Evolutionary conservation across 1,140 invertebrate species (phyloP).

Genomic region (Eumeta japonica): DNA sequence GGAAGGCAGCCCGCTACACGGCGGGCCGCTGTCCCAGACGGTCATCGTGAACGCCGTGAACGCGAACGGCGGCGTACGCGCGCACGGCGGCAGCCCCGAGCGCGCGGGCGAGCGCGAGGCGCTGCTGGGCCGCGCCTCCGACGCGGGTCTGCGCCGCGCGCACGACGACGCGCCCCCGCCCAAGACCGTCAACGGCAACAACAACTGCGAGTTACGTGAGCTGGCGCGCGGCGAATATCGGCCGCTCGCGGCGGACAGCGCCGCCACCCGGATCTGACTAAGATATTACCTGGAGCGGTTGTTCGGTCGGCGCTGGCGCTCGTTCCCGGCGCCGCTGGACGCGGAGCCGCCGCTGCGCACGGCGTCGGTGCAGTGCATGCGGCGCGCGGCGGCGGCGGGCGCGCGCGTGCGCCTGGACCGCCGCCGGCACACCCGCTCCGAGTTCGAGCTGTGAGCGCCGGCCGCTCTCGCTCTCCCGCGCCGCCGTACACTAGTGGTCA

Average conservation of each 20-base stretch:
- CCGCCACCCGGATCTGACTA: constrained; percentile 63
- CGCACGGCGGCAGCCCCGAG: constrained; percentile 44
- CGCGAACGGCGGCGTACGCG: constrained; percentile 49
- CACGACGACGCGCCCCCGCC: constrained; percentile 54
- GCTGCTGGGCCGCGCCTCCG: constrained; percentile 51
- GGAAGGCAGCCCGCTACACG: constrained; percentile 48
- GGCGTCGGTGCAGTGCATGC: constrained; percentile 45
- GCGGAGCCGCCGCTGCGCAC: constrained; percentile 47
- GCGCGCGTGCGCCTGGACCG: constrained; percentile 40
- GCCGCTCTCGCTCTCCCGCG: constrained; percentile 6
- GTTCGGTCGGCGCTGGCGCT: constrained; percentile 60
- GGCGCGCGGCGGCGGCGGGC: constrained; percentile 31
- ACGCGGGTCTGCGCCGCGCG: constrained; percentile 52
- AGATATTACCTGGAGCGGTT: constrained; percentile 62
- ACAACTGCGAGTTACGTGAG: constrained; percentile 73
- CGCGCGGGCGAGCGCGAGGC: constrained; percentile 58
- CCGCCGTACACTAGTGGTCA: too few relatives aligned
- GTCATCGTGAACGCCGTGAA: constrained; percentile 52
- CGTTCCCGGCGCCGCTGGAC: constrained; percentile 50
- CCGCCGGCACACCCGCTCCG: constrained; percentile 48
- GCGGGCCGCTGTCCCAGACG: constrained; percentile 46
- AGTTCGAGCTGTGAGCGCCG: constrained; percentile 41
- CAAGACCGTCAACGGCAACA: constrained; percentile 71
- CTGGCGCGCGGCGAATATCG: constrained; percentile 54
- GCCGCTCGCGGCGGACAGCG: constrained; percentile 57